Evolutionary conservation across 2,797 vertebrate genomes (phyloP).

Genomic region (Botia almorhae): DNA sequence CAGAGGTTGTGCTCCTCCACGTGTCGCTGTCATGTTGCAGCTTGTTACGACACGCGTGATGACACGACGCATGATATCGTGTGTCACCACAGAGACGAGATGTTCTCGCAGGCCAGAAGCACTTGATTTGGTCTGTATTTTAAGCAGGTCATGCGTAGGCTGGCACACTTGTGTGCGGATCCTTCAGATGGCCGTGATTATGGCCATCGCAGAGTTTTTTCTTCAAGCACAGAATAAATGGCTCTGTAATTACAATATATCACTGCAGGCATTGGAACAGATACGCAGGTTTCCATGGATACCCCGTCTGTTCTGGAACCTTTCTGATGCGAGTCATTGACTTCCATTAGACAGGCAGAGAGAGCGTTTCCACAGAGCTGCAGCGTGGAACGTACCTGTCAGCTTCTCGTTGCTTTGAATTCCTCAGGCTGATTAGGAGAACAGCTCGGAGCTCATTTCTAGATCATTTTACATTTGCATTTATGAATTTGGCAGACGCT

Average conservation of each 20-base stretch:
- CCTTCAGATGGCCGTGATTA: conserved; percentile 40
- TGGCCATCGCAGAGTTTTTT: conserved; percentile 20
- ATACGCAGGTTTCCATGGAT: conserved; percentile 80
- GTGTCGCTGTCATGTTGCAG: background rate
- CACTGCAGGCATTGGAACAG: conserved; percentile 62
- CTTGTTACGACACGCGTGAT: conserved; percentile 4
- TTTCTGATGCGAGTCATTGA: conserved; percentile 75
- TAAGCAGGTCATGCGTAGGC: conserved; percentile 41
- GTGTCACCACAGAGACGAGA: conserved; percentile 38
- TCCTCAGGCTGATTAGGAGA: background rate
- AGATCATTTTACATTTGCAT: background rate
- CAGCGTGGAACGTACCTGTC: background rate
- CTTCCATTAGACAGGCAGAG: conserved; percentile 75
- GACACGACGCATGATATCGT: conserved; percentile 36
- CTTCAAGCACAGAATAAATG: conserved; percentile 47
- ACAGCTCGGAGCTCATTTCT: background rate
- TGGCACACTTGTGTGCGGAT: conserved; percentile 10
- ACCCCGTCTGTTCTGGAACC: conserved; percentile 68
- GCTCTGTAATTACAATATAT: conserved; percentile 60
- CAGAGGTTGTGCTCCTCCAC: conserved; percentile 11
- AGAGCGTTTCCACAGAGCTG: conserved; percentile 62
- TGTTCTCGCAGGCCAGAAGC: conserved; percentile 39
- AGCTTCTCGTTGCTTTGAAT: background rate
- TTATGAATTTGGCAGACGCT: too few relatives aligned
- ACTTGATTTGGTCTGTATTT: conserved; percentile 37